phyloP scores from a whole-genome alignment of 2,797 vertebrate genomes.

The Chrosomus eos region DNA sequence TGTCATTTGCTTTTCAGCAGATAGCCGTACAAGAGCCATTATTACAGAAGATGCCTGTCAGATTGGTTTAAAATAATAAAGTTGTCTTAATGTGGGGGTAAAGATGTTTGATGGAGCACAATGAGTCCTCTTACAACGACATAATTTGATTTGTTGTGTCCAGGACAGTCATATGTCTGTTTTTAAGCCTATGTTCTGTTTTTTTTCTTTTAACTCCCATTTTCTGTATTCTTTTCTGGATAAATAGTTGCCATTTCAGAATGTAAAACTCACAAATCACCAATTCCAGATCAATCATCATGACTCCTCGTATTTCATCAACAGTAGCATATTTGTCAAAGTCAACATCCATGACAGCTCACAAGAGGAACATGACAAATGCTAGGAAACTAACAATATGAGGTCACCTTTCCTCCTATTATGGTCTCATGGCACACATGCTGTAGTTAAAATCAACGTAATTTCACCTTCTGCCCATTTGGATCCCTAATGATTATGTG shows the following conservation, averaged over 20 bases:
- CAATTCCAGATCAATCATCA: background rate
- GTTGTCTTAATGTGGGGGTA: conserved; percentile 19
- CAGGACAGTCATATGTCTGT: conserved; percentile 27
- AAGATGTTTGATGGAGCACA: conserved; percentile 49
- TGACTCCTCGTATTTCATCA: background rate
- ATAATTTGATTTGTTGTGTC: conserved; percentile 44
- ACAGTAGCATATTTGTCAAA: conserved; percentile 6
- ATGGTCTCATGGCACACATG: too few species aligned
- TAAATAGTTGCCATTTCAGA: background rate
- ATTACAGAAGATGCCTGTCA: conserved; percentile 26
- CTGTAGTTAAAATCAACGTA: background rate
- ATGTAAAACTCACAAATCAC: background rate
- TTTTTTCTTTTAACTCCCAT: background rate
- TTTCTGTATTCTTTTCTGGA: background rate
- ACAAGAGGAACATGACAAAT: background rate
- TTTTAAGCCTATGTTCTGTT: conserved; percentile 5
- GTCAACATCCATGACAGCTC: background rate
- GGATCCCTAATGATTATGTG: background rate
- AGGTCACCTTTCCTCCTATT: background rate
- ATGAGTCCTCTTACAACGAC: conserved; percentile 33
- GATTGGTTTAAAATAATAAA: conserved; percentile 54
- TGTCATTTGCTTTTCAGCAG: conserved; percentile 22
- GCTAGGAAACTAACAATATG: background rate
- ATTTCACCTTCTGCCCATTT: background rate
- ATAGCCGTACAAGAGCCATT: conserved; percentile 31